These are phyloP conservation scores for Alca torda DNA, from an alignment of 2,797 vertebrate species.

Conservation along the genomic window DNA sequence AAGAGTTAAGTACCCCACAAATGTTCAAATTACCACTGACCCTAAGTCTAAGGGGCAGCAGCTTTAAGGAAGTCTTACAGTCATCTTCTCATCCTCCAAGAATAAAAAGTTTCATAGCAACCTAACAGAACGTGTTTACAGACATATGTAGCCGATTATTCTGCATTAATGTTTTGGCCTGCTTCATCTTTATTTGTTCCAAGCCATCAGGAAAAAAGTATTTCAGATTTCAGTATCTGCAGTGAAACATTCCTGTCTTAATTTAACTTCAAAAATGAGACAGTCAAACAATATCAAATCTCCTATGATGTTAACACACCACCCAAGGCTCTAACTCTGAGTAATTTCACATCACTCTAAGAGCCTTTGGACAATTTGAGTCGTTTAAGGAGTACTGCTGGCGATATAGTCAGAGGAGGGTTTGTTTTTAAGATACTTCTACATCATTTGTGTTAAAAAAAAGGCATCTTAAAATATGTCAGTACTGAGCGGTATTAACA, in stretches of 20 bases:
- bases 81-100: neutral
- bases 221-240: constrained; percentile 22
- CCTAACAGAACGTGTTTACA: constrained; percentile 49
- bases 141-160: constrained; percentile 23
- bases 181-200: constrained; percentile 17
- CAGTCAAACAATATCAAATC: neutral
- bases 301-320: neutral
- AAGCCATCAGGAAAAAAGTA: constrained; percentile 12
- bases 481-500: neutral
- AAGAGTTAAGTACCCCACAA: neutral
- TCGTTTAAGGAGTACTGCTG: neutral
- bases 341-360: neutral
- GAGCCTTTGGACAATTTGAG: neutral
- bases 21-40: neutral
- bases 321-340: neutral
- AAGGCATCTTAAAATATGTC: neutral
- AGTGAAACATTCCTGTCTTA: neutral
- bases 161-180: constrained; percentile 35
- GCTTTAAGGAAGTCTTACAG: neutral
- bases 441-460: neutral
- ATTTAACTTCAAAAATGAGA: neutral
- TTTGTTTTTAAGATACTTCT: neutral
- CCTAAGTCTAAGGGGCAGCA: neutral
- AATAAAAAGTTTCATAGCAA: constrained; percentile 63
- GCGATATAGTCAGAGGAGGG: neutral